Percentiles rank a stretch among this genome's conserved stretches.
These are phyloP conservation scores for Cylloceria caligata DNA, from an alignment of 2,888 invertebrate genomes.

Conservation along the genomic window DNA sequence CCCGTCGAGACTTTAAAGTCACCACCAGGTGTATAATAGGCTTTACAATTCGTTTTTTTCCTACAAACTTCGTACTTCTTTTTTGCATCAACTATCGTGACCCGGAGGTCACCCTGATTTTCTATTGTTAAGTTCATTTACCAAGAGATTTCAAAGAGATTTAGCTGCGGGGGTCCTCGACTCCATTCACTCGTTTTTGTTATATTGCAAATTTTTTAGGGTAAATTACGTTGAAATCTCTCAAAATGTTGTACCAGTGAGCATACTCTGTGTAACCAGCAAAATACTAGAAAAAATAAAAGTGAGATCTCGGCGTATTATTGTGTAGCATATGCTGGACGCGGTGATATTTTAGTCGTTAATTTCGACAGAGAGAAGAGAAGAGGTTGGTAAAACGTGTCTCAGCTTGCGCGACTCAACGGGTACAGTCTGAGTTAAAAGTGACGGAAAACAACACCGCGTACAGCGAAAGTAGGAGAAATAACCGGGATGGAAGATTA, in stretches of 20 bases:
- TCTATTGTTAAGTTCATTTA: neutral
- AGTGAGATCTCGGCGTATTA: conserved; percentile 24
- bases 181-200: neutral
- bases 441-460: conserved; percentile 64
- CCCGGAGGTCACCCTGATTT: no score
- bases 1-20: conserved; percentile 57
- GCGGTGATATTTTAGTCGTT: conserved; percentile 55
- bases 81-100: conserved; percentile 1
- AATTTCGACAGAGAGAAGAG: conserved; percentile 62
- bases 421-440: conserved; percentile 77
- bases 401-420: conserved; percentile 73
- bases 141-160: neutral
- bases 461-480: conserved; percentile 21
- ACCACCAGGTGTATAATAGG: conserved; percentile 47
- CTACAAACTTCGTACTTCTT: neutral
- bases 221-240: no score
- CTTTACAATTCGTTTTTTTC: conserved; percentile 1
- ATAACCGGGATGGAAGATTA: conserved; percentile 33
- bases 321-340: conserved; percentile 24
- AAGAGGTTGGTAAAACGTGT: conserved; percentile 76
- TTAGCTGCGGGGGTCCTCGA: neutral
- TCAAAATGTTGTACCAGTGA: no score
- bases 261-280: neutral
- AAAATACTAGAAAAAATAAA: conserved; percentile 16
- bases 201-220: neutral